These are phyloP conservation scores for Blomia tropicalis DNA, from an alignment of 2,888 invertebrate species.

Conservation along the genomic window DNA sequence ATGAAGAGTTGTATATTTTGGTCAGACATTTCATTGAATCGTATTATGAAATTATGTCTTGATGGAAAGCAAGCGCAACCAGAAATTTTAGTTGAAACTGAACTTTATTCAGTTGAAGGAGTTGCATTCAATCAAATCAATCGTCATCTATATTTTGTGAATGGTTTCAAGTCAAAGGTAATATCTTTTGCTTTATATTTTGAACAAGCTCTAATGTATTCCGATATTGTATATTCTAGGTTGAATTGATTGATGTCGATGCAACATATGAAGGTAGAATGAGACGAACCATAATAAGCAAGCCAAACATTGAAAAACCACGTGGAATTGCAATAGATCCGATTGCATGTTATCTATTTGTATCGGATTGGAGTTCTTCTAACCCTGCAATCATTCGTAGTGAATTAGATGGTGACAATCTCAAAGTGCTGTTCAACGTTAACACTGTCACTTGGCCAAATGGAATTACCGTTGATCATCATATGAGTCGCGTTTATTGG, in stretches of 20 bases:
- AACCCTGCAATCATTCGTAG: constrained; percentile 61
- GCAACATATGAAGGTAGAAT: constrained; percentile 49
- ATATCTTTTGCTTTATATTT: not conserved
- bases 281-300: constrained; percentile 56
- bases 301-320: constrained; percentile 64
- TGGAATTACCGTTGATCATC: constrained; percentile 89
- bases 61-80: constrained; percentile 47
- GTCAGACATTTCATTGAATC: constrained; percentile 65
- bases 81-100: constrained; percentile 55
- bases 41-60: constrained; percentile 48
- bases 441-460: constrained; percentile 78
- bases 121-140: constrained; percentile 80
- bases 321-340: constrained; percentile 90
- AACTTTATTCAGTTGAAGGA: constrained; percentile 64
- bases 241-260: constrained; percentile 60
- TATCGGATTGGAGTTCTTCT: constrained; percentile 79
- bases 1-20: constrained; percentile 68
- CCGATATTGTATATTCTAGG: constrained; percentile 34
- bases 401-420: constrained; percentile 54
- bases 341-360: constrained; percentile 88
- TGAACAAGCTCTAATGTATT: not conserved
- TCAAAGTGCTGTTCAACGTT: constrained; percentile 35
- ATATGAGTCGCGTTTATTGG: constrained; percentile 86
- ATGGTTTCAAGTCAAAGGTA: constrained; percentile 51
- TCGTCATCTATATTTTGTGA: constrained; percentile 68